Evolutionary conservation across 2,888 invertebrate genomes (phyloP).

Genomic region (Ceramica pisi): DNA sequence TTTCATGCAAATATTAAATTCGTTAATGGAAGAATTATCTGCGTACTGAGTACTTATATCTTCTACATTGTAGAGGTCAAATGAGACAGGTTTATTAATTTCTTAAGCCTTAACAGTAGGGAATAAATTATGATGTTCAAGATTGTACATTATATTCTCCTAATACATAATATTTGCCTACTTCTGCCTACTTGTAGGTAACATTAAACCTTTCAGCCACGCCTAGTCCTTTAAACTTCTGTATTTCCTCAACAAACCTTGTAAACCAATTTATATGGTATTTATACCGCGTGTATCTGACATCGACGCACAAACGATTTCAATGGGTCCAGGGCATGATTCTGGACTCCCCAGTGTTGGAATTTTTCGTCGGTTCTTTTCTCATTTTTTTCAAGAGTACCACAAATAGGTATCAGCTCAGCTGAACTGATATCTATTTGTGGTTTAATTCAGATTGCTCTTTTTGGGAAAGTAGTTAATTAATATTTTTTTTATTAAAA

Average conservation of each 20-base stretch:
- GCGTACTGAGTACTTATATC: slow-evolving; percentile 12
- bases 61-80: slow-evolving; percentile 38
- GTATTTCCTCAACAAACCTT: slow-evolving; percentile 31
- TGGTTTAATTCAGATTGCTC: too few species aligned
- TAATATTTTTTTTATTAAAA: too few species aligned
- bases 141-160: slow-evolving; percentile 48
- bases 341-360: too few species aligned
- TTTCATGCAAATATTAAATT: slow-evolving; percentile 33
- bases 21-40: slow-evolving; percentile 17
- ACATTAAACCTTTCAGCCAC: slow-evolving; percentile 51
- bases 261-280: slow-evolving; percentile 42
- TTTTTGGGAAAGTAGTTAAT: too few species aligned
- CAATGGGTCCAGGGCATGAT: too few species aligned
- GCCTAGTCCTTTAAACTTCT: slow-evolving; percentile 49
- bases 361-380: too few species aligned
- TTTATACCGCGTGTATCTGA: too few species aligned
- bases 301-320: too few species aligned
- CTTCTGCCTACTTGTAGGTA: slow-evolving; percentile 51
- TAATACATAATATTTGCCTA: slow-evolving; percentile 49
- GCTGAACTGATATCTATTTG: too few species aligned
- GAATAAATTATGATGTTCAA: slow-evolving; percentile 55
- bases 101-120: slow-evolving; percentile 19
- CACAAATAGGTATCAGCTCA: too few species aligned
- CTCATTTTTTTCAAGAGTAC: too few species aligned
- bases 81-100: slow-evolving; percentile 48